A percentile compares a stretch with the other conserved stretches of the same genome.
These are phyloP conservation scores for Cichladusa arquata DNA, from an alignment of 2,113 vertebrate genomes.

Conservation along the genomic window DNA sequence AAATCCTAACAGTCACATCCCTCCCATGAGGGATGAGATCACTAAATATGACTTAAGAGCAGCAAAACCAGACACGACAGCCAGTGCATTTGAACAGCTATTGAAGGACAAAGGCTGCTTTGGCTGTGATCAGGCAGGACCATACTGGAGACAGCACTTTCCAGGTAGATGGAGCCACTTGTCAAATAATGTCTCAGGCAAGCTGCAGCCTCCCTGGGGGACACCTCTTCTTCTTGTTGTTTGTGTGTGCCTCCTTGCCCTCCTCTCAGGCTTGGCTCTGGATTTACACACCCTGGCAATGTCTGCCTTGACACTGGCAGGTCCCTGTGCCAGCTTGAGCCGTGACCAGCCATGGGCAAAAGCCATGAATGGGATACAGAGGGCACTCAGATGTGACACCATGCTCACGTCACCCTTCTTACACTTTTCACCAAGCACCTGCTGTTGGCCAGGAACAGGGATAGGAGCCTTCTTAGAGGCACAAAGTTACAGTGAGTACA, in stretches of 20 bases:
- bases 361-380: neutral
- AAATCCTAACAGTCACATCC: neutral
- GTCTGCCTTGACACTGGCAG: neutral
- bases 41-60: neutral
- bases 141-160: fast-evolving
- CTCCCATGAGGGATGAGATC: neutral
- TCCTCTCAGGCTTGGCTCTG: neutral
- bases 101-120: neutral
- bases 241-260: neutral
- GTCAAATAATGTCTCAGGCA: neutral
- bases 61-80: neutral
- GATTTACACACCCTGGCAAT: fast-evolving
- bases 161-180: fast-evolving
- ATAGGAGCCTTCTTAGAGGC: neutral
- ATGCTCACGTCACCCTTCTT: neutral
- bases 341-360: fast-evolving
- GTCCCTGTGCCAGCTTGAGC: neutral
- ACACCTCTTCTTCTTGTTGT: neutral
- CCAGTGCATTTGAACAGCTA: neutral
- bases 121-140: neutral
- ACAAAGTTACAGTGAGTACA: neutral
- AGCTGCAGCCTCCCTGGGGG: neutral
- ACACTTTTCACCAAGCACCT: neutral
- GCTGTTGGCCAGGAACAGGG: neutral
- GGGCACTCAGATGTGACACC: fast-evolving